These are phyloP conservation scores for Cygnus olor DNA, from an alignment of 2,797 vertebrate species.

Conservation along the genomic window DNA sequence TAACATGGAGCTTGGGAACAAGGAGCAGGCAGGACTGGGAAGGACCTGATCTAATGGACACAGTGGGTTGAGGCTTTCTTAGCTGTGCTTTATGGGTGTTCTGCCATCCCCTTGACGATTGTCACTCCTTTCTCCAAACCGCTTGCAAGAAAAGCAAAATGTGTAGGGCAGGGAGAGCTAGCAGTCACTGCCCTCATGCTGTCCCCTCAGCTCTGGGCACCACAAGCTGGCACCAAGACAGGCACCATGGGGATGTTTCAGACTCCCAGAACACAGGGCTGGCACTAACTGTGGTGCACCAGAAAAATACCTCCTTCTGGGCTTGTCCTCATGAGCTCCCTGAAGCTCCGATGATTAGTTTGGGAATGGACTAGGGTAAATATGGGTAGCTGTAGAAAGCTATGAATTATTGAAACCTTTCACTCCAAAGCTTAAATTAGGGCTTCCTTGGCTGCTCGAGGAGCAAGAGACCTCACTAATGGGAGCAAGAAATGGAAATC, in stretches of 20 bases:
- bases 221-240: neutral
- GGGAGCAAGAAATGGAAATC: neutral
- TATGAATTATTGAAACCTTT: neutral
- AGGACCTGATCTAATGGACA: neutral
- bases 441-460: neutral
- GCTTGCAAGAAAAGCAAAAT: neutral
- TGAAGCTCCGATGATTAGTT: neutral
- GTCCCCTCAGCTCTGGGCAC: neutral
- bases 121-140: neutral
- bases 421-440: neutral
- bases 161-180: neutral
- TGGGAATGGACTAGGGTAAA: neutral
- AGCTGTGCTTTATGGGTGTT: neutral
- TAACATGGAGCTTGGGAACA: neutral
- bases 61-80: neutral
- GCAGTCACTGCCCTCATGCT: neutral
- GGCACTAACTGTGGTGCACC: neutral
- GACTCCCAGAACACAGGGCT: neutral
- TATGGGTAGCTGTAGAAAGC: neutral
- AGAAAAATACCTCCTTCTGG: neutral
- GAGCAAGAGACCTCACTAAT: neutral
- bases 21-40: neutral
- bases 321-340: neutral
- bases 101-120: neutral
- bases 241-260: neutral